Evolutionary conservation across 2,888 invertebrate genomes (phyloP), one percentile per base, ranked within the genome.

Genomic region (Drosophila planitibia): DNA sequence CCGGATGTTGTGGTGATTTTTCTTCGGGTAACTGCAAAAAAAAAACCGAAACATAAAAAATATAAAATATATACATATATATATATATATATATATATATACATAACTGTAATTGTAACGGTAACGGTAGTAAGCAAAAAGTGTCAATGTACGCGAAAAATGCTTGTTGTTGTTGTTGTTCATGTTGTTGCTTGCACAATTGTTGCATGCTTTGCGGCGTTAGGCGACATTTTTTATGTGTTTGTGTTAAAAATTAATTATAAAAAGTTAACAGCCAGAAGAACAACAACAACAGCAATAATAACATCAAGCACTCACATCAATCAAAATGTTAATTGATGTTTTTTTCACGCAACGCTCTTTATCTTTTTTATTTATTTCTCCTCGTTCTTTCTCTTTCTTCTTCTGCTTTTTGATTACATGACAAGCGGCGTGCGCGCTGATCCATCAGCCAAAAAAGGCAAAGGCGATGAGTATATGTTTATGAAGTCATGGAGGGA

Each of bases 1-100:
- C 94, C 86, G 93, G 93, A 91, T 93, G 92, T 90, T 93, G 93
- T 82, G 93, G 92, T 88, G 93, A 93, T 90, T 93, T 94, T 90
- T 93, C 93, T 91, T 93, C 93, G 79, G 93, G 93, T 88, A 93
- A 88, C 93, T 93, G 91, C 80, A 90, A 88, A 79, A 72, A 78
- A 54, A 80, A 70, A 67, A 53, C 47, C 49, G 44, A 65, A 54
- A 63, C 67, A 60, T 28, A 55, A 59, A 57, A 55, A 67, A 63
- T 35, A 44, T 62, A 7, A 19, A 19, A 16, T 30, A 47, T 51
- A 54, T 41, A 60, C 59, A 49, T 64, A 58, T 69, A 41, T 37
- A 51, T 32, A 32, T 14, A 35, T 2, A 37, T 2, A 16, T 41
- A 47, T 47, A 54, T 47, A 58, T 59, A 67, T 47, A 53, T 62